phyloP scores from a whole-genome alignment of 2,113 vertebrate species.

The Microtus pennsylvanicus region DNA sequence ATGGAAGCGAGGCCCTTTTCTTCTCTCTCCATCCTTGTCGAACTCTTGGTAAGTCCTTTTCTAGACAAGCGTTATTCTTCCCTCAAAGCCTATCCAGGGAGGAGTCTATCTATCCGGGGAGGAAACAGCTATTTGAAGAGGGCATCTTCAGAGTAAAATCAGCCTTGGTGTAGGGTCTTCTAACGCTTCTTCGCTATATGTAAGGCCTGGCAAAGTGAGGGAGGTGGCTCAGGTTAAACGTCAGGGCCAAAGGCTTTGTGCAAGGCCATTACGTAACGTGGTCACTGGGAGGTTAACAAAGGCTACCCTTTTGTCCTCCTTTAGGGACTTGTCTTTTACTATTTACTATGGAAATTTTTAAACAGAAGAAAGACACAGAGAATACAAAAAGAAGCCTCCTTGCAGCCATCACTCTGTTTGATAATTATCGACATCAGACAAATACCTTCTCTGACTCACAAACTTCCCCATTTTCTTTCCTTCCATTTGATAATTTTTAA shows the following conservation, averaged over 20 bases:
- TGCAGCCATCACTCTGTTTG: background rate
- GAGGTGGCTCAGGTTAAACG: background rate
- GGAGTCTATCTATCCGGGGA: background rate
- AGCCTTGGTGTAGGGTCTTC: background rate
- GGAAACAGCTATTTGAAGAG: slow-evolving; percentile 5
- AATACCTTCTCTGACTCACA: background rate
- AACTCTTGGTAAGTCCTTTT: background rate
- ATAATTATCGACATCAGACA: background rate
- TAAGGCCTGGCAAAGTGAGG: background rate
- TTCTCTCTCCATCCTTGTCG: background rate
- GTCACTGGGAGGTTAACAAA: background rate
- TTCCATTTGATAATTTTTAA: background rate
- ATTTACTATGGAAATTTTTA: background rate
- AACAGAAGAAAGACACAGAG: background rate
- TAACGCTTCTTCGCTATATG: background rate
- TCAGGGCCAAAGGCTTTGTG: background rate
- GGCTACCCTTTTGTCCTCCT: background rate
- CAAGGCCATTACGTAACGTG: background rate
- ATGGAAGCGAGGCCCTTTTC: background rate
- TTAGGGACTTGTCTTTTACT: background rate
- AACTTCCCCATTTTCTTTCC: background rate
- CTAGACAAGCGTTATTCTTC: background rate
- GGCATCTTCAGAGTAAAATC: slow-evolving; percentile 27
- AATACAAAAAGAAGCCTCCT: background rate
- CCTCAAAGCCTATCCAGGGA: background rate